These are phyloP conservation scores for Gymnobelideus leadbeateri DNA, from an alignment of 2,113 vertebrate species.

Conservation along the genomic window DNA sequence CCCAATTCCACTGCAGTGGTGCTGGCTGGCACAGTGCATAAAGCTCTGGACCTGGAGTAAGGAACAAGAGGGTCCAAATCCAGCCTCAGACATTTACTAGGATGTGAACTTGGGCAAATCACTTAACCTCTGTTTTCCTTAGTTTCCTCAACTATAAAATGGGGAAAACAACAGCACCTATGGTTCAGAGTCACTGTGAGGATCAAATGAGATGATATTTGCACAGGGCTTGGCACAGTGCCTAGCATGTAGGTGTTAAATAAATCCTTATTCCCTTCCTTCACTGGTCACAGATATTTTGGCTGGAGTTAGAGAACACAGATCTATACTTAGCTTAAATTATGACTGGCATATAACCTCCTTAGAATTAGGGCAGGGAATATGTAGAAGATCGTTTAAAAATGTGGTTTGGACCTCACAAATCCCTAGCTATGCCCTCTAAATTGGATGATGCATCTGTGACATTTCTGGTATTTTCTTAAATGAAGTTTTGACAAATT, in stretches of 20 bases:
- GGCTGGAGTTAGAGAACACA: neutral
- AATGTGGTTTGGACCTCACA: neutral
- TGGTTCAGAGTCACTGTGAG: neutral
- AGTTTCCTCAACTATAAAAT: neutral
- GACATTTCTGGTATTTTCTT: neutral
- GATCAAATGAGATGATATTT: neutral
- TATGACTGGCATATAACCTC: neutral
- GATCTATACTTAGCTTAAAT: neutral
- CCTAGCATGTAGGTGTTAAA: neutral
- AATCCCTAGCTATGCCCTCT: neutral
- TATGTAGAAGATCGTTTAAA: neutral
- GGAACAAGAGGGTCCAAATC: neutral
- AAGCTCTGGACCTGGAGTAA: neutral
- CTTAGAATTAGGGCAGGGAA: neutral
- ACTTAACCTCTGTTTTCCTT: neutral
- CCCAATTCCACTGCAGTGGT: neutral
- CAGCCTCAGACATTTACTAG: neutral
- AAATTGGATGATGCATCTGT: neutral
- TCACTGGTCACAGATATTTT: neutral
- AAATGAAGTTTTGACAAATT: neutral
- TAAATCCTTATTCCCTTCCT: neutral
- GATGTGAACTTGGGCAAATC: neutral
- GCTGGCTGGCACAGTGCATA: neutral
- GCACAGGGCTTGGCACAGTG: neutral
- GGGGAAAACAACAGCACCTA: neutral